Percentiles rank a stretch among this genome's conserved stretches.
Conservation (phyloP, 2,888 invertebrate genomes). For the Ellobium chinense region DNA sequence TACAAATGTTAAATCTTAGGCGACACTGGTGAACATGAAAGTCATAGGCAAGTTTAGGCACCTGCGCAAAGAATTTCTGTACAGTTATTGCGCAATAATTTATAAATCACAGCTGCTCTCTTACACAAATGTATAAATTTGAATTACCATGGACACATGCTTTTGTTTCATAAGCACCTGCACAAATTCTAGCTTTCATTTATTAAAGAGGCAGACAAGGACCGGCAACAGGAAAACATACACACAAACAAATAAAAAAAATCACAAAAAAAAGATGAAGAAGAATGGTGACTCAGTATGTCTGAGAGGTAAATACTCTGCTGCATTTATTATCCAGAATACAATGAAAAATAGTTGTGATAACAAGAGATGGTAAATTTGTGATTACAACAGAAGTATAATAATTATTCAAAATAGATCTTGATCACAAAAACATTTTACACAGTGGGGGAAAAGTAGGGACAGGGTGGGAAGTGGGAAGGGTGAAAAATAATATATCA, state of each 20-base stretch:
- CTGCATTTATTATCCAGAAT: constrained; percentile 25
- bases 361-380: constrained; percentile 1
- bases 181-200: no score
- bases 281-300: no score
- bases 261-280: neutral
- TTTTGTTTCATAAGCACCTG: no score
- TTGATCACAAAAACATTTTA: neutral
- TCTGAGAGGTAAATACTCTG: neutral
- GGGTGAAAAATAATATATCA: neutral
- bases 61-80: no score
- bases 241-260: neutral
- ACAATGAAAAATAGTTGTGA: neutral
- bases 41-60: no score
- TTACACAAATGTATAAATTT: no score
- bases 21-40: no score
- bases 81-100: no score
- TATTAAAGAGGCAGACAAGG: neutral
- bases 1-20: no score
- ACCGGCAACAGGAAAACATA: neutral
- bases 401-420: neutral
- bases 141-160: no score
- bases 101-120: no score
- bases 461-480: neutral
- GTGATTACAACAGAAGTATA: neutral
- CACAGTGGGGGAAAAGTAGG: neutral